A percentile compares a stretch with the other conserved stretches of the same genome.
Evolutionary conservation across 2,888 invertebrate species (phyloP).

Genomic region (Trichopria drosophilae): DNA sequence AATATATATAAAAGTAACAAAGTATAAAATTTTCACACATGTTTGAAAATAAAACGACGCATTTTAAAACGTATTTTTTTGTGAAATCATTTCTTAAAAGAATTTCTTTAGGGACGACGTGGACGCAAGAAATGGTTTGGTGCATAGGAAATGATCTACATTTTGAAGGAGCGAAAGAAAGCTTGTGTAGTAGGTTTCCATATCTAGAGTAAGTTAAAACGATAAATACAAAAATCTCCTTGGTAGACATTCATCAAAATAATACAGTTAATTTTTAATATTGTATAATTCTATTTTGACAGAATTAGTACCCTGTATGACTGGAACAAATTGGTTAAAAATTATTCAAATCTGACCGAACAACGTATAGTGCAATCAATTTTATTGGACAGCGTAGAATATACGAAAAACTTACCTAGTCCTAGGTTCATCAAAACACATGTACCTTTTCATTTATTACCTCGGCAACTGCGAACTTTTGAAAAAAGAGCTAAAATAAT

Average conservation of each 20-base stretch:
- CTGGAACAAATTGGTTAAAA: constrained; percentile 48
- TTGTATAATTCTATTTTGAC: too few species aligned
- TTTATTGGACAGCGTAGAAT: constrained; percentile 44
- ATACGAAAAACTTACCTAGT: constrained; percentile 56
- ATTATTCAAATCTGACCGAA: constrained; percentile 39
- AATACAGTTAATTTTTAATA: too few species aligned
- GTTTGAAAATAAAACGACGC: too few species aligned
- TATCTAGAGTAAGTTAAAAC: constrained; percentile 69
- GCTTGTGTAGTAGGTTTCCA: constrained; percentile 67
- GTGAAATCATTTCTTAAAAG: constrained; percentile 3
- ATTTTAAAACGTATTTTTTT: too few species aligned
- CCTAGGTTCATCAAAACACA: constrained; percentile 69
- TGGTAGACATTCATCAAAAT: too few species aligned
- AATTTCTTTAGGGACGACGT: constrained; percentile 68
- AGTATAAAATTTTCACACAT: too few species aligned
- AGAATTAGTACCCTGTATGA: constrained; percentile 52
- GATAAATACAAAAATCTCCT: too few species aligned
- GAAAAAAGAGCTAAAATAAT: constrained; percentile 63
- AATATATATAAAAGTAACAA: too few species aligned
- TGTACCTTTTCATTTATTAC: constrained; percentile 65
- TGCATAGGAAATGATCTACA: constrained; percentile 67
- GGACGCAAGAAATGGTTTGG: constrained; percentile 78
- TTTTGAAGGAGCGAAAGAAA: constrained; percentile 62
- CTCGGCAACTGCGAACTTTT: constrained; percentile 57
- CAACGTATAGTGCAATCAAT: constrained; percentile 41